These are phyloP conservation scores for Hylomyscus alleni DNA, from an alignment of 2,797 vertebrate genomes.

Conservation along the genomic window DNA sequence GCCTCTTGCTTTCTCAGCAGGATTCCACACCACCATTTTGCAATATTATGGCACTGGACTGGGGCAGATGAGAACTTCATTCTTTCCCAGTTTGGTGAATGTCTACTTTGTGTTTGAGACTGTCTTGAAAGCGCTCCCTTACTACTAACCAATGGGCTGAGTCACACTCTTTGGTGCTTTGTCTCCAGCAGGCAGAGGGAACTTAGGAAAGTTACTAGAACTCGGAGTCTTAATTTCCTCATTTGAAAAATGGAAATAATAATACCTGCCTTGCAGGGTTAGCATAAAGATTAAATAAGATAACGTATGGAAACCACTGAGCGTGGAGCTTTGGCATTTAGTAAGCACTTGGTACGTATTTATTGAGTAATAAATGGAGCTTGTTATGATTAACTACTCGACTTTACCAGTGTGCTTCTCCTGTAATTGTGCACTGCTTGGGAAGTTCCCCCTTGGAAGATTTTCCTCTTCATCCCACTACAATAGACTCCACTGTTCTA, in stretches of 20 bases:
- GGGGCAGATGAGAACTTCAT: not conserved
- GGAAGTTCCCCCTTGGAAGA: not conserved
- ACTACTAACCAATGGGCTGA: not conserved
- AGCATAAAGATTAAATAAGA: constrained; percentile 70
- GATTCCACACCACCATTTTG: not conserved
- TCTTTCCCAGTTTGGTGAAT: not conserved
- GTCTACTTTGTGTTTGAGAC: not conserved
- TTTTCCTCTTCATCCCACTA: not conserved
- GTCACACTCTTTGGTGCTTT: not conserved
- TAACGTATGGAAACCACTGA: constrained; percentile 64
- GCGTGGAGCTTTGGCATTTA: constrained; percentile 33
- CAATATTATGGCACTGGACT: not conserved
- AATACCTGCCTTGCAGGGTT: constrained; percentile 77
- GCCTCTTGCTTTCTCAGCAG: constrained; percentile 1
- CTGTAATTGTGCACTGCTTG: not conserved
- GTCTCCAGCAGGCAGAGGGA: not conserved
- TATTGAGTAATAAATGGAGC: constrained; percentile 66
- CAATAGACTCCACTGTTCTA: not conserved
- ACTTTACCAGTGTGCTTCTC: not conserved
- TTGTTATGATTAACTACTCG: constrained; percentile 51
- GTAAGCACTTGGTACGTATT: constrained; percentile 67
- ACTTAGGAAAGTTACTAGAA: constrained; percentile 27
- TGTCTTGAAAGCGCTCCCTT: not conserved
- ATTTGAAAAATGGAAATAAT: constrained; percentile 82
- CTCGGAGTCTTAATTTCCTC: constrained; percentile 72